Evolutionary conservation across 2,113 vertebrate species (phyloP).

Genomic region (Aegypius monachus): DNA sequence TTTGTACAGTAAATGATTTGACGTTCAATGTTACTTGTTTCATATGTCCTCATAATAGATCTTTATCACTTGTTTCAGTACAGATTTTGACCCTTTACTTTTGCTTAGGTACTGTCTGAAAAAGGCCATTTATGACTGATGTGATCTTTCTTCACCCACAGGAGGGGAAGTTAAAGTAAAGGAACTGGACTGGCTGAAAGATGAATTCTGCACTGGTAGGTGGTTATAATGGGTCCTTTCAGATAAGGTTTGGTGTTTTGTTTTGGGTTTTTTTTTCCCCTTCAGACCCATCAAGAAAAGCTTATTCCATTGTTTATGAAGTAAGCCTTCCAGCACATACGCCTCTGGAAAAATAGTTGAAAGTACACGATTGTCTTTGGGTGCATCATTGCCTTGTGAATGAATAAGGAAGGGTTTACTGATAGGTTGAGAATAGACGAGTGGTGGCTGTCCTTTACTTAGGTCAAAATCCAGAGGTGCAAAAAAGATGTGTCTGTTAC

Average conservation of each 20-base stretch:
- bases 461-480: not conserved
- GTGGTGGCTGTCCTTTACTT: not conserved
- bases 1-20: not conserved
- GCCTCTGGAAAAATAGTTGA: not conserved
- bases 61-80: not conserved
- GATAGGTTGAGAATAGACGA: not conserved
- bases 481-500: not conserved
- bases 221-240: not conserved
- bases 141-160: conserved; percentile 27
- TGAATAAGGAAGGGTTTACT: not conserved
- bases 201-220: conserved; percentile 83
- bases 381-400: not conserved
- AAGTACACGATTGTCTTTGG: not conserved
- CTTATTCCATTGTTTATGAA: not conserved
- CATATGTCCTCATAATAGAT: not conserved
- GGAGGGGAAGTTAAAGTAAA: conserved; percentile 80
- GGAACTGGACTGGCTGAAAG: conserved; percentile 85
- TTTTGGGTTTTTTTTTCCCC: not conserved
- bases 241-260: not conserved
- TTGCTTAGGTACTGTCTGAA: not conserved
- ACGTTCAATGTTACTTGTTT: not conserved
- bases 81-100: not conserved
- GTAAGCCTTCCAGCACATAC: not conserved
- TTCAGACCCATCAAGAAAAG: not conserved
- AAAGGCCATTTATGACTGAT: not conserved